Percentiles rank a stretch among this genome's conserved stretches.
phyloP scores from a whole-genome alignment of 2,113 vertebrate species.

The Conger conger region DNA sequence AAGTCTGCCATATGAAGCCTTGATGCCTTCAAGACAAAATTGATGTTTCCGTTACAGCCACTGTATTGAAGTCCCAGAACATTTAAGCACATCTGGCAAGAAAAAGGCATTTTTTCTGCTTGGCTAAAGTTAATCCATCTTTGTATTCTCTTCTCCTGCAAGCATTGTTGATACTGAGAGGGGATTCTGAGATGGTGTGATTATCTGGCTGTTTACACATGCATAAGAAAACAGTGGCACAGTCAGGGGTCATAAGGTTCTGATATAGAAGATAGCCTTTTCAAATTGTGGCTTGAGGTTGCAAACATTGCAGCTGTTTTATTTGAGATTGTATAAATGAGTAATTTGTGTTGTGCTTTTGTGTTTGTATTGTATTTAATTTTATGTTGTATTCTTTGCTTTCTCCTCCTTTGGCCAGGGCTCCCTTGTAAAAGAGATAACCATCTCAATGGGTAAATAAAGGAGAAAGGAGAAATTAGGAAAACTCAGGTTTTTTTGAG shows the following conservation, averaged over 20 bases:
- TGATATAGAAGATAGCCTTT: not conserved
- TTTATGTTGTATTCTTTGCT: too few relatives aligned
- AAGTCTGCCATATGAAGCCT: conserved; percentile 28
- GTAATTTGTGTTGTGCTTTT: too few relatives aligned
- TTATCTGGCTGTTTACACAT: conserved; percentile 1
- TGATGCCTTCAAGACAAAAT: conserved; percentile 12
- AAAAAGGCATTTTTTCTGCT: conserved; percentile 3
- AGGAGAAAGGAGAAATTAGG: not conserved
- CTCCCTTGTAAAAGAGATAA: too few relatives aligned
- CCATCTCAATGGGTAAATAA: too few relatives aligned
- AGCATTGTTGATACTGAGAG: not conserved
- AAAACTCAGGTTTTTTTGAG: not conserved
- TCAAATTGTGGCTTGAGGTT: not conserved
- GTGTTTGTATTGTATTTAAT: too few relatives aligned
- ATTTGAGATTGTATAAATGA: too few relatives aligned
- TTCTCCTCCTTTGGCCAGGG: too few relatives aligned
- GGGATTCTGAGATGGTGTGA: not conserved
- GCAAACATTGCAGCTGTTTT: too few relatives aligned
- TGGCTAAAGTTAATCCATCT: conserved; percentile 14
- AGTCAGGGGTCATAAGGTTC: not conserved
- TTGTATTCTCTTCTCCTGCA: conserved; percentile 9
- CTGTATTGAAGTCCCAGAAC: conserved; percentile 5
- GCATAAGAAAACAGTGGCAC: conserved; percentile 3
- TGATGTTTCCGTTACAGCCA: not conserved
- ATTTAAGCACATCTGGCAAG: conserved; percentile 11